Base-by-base conservation (phyloP, 2,888 invertebrate genomes). In the Diachrysia chrysitis region DNA sequence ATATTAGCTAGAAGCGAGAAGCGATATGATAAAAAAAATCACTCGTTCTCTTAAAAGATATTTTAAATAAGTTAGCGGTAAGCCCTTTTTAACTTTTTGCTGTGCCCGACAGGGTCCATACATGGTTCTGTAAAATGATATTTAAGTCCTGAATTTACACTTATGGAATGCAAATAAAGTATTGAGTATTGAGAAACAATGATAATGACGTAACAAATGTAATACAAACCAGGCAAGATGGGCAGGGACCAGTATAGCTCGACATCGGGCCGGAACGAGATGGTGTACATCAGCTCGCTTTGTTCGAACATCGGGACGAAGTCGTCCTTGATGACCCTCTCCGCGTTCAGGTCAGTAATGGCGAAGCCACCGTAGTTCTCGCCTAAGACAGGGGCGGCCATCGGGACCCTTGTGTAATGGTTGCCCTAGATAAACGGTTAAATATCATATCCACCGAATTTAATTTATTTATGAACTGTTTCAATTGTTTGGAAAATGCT, bases 181-280 rank as follows among this genome's bases (percentile, higher is more conserved):
- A n/a, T n/a, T n/a, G n/a, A n/a, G n/a, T n/a, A n/a, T 29, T 29
- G 5, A 7, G 7, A 7, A 29, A 32, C 9, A 32, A 32, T 10
- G 32, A 32, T 32, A 10, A 10, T 10, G 32, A 32, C 32, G 32
- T 10, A 29, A 29, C 29, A 0, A 29, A 29, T 29, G 29, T 29
- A 9, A 4, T 32, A 71, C 80, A 66, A 83, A 95, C 95, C 95
- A 79, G 94, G 91, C 83, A 94, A 92, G 12, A 88, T 86, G 1
- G 95, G 95, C 17, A 95, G 69, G 0, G 95, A 95, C 95, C 95
- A 95, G 78, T 89, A 95, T 5, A 93, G 84, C 10, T 93, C 91
- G 12, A 80, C 82, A 19, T 81, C 76, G 9, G 93, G 90, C n/a
- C 83, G 83, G 79, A 79, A 89, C 0, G 79, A 61, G 85, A 94